Conservation (phyloP, 2,888 invertebrate species). For the Lagria hirta region DNA sequence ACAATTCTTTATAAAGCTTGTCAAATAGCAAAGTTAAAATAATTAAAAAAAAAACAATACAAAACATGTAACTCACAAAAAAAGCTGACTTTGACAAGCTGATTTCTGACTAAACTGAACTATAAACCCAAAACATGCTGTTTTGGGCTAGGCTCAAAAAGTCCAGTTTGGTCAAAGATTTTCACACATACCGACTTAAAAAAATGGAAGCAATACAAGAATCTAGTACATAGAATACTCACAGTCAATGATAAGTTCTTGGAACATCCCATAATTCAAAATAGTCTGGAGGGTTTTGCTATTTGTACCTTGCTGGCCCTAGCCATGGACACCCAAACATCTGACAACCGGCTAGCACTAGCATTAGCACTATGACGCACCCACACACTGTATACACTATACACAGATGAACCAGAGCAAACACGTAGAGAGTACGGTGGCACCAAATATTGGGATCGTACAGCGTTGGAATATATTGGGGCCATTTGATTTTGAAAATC, state of each 20-base stretch:
- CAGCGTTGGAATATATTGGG: constrained; percentile 69
- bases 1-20: too few relatives aligned
- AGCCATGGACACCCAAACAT: constrained; percentile 72
- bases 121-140: too few relatives aligned
- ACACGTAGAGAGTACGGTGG: constrained; percentile 74
- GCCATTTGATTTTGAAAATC: constrained; percentile 76
- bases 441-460: constrained; percentile 82
- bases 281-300: constrained; percentile 55
- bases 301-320: constrained; percentile 66
- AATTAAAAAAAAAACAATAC: too few relatives aligned
- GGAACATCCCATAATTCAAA: constrained; percentile 51
- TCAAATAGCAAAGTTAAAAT: too few relatives aligned
- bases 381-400: constrained; percentile 68
- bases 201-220: constrained; percentile 19
- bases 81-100: too few relatives aligned
- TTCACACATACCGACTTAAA: constrained; percentile 1
- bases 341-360: constrained; percentile 68
- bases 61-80: too few relatives aligned
- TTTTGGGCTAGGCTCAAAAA: too few relatives aligned
- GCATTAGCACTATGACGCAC: constrained; percentile 59
- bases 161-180: too few relatives aligned
- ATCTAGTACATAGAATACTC: constrained; percentile 7
- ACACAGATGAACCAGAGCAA: constrained; percentile 71
- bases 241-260: constrained; percentile 45
- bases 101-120: too few relatives aligned